phyloP scores from a whole-genome alignment of 2,888 invertebrate species.

The Corythucha ciliata region DNA sequence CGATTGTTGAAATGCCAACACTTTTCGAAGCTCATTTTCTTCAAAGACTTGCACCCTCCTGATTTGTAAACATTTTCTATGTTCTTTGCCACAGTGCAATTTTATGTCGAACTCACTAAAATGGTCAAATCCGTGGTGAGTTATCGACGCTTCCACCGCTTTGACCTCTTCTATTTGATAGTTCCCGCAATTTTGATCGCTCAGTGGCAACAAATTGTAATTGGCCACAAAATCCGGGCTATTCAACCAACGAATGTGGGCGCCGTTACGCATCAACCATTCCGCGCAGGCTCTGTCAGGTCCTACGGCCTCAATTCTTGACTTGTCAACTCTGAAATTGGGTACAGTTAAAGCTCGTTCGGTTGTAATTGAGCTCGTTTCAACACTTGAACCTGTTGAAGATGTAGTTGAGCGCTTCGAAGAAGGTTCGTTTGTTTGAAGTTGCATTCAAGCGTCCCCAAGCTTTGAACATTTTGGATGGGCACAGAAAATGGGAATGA shows the following conservation, averaged over 20 bases:
- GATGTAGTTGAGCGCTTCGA: conserved; percentile 24
- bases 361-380: too few species aligned
- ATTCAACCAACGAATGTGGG: conserved; percentile 61
- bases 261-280: conserved; percentile 89
- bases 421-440: conserved; percentile 18
- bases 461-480: too few species aligned
- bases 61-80: too few species aligned
- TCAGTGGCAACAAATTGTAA: conserved; percentile 53
- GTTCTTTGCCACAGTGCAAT: too few species aligned
- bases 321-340: conserved; percentile 50
- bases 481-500: too few species aligned
- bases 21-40: too few species aligned
- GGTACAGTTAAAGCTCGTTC: not conserved
- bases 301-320: conserved; percentile 62
- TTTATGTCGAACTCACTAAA: conserved; percentile 47
- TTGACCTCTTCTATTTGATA: conserved; percentile 61
- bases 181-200: conserved; percentile 41
- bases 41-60: too few species aligned
- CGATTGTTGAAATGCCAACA: too few species aligned
- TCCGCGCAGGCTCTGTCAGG: conserved; percentile 88
- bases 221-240: conserved; percentile 40
- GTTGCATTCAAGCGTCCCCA: too few species aligned
- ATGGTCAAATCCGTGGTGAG: conserved; percentile 69
- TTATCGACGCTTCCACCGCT: conserved; percentile 52
- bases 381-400: conserved; percentile 24